Base-by-base conservation (phyloP, 2,888 invertebrate species). In the Cerastis leucographa region DNA sequence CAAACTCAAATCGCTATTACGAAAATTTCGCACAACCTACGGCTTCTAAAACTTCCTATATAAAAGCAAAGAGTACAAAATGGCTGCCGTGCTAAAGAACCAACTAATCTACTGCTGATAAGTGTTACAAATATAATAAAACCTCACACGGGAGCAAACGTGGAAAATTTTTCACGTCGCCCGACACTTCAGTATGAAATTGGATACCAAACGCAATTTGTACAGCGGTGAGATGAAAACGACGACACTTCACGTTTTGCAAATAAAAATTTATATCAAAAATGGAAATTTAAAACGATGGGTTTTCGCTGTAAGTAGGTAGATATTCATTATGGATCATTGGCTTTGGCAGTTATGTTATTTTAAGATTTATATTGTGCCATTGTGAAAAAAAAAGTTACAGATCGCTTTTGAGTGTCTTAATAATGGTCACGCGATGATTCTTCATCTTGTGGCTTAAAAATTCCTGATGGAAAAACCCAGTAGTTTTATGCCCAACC, bases 161-260 rank as follows among this genome's bases (percentile, higher is more conserved):
- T 72, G 68, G 73, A 81, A 87, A 91, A 91, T 77, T 88, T 86
- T 83, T 74, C 78, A 83, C 81, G 83, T 88, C 85, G 74, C 85
- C 29, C 76, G 66, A 84, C 76, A 81, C 86, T 87, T 85, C 86
- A 79, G 88, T 87, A 85, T 89, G 88, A 91, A 92, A 92, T 92
- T 91, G 92, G 89, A 91, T 89, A 86, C 89, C 87, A 90, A 92
- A 92, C 86, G 86, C 90, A 91, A 91, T 92, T 92, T 91, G 84
- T 81, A 73, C 85, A 77, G 71, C 74, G 74, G 62, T 76, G 82
- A 85, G 87, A 90, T 89, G 89, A 86, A 83, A 88, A 83, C 80
- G 85, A 70, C 85, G 80, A 76, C 82, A 76, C 73, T 76, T 80
- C 67, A 70, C 81, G 82, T 69, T 81, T 66, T 71, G 71, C 69